phyloP scores from a whole-genome alignment of 2,113 vertebrate genomes.

The Larimichthys crocea region DNA sequence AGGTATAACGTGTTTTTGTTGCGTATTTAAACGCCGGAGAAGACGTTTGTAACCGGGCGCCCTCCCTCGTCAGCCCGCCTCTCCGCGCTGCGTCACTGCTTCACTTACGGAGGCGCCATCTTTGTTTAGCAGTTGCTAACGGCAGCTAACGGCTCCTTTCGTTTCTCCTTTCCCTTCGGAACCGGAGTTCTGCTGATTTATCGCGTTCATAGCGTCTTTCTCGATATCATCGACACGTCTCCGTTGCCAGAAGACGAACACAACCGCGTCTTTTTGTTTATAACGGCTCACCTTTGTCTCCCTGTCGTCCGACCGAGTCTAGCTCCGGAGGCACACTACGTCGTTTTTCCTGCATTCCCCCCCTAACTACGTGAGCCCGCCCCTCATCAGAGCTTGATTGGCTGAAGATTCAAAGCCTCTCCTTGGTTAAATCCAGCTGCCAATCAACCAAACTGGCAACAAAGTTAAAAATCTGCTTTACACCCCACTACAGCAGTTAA shows the following conservation, averaged over 20 bases:
- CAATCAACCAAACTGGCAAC: not conserved
- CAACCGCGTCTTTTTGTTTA: accelerated
- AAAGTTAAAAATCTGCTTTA: accelerated
- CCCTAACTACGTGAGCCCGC: slow-evolving; percentile 42
- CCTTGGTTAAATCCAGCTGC: slow-evolving; percentile 30
- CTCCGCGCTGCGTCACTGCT: slow-evolving; percentile 68
- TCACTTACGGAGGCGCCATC: slow-evolving; percentile 66
- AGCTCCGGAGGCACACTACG: slow-evolving; percentile 17
- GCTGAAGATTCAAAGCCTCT: not conserved
- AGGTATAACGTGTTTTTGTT: not conserved
- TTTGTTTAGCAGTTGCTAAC: slow-evolving; percentile 68
- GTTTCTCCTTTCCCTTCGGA: too few relatives aligned
- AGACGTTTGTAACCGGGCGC: slow-evolving; percentile 37
- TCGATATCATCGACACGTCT: accelerated
- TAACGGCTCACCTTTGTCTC: slow-evolving; percentile 34
- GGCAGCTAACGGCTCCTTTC: slow-evolving; percentile 23
- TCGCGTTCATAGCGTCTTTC: accelerated
- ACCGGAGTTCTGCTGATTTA: too few relatives aligned
- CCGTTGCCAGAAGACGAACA: not conserved
- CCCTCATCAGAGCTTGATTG: slow-evolving; percentile 54
- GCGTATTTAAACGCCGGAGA: accelerated
- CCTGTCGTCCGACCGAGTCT: accelerated
- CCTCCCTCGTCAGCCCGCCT: slow-evolving; percentile 64
- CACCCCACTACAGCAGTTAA: too few relatives aligned
- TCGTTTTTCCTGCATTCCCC: slow-evolving; percentile 29